Percentiles rank a stretch among this genome's conserved stretches.
Evolutionary conservation across 2,797 vertebrate genomes (phyloP).

Genomic region (Sebastiscus tertius): DNA sequence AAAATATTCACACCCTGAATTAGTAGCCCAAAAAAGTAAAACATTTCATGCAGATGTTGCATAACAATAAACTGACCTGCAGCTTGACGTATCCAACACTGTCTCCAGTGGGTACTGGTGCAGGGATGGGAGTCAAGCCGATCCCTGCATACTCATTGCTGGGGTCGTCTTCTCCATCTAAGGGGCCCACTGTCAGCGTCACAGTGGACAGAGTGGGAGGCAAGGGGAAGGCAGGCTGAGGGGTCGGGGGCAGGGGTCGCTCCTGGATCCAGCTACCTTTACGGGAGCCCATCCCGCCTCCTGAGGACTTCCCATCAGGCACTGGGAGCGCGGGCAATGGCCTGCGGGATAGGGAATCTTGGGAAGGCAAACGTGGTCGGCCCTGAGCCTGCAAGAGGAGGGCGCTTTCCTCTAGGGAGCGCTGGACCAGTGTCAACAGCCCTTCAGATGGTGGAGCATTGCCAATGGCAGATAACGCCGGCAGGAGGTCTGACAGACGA

Average conservation of each 20-base stretch:
- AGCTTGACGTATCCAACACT: slow-evolving; percentile 87
- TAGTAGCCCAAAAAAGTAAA: not conserved
- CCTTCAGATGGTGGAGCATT: slow-evolving; percentile 76
- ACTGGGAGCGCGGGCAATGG: slow-evolving; percentile 89
- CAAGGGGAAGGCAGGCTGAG: slow-evolving; percentile 81
- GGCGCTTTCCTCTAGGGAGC: slow-evolving; percentile 83
- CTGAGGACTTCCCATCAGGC: slow-evolving; percentile 79
- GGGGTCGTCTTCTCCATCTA: slow-evolving; percentile 77
- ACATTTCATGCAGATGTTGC: not conserved
- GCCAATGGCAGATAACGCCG: slow-evolving; percentile 74
- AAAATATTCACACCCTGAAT: not conserved
- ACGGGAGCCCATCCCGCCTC: slow-evolving; percentile 85
- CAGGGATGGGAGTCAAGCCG: slow-evolving; percentile 75
- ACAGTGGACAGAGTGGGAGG: slow-evolving; percentile 64
- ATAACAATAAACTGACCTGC: slow-evolving; percentile 73
- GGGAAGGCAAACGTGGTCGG: slow-evolving; percentile 89
- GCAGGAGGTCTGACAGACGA: slow-evolving; percentile 82
- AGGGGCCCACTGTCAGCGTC: slow-evolving; percentile 65
- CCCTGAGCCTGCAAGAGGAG: slow-evolving; percentile 81
- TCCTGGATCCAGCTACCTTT: slow-evolving; percentile 95
- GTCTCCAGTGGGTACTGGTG: slow-evolving; percentile 80
- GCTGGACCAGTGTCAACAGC: slow-evolving; percentile 77
- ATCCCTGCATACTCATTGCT: slow-evolving; percentile 93
- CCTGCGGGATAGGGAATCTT: slow-evolving; percentile 91
- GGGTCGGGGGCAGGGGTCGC: slow-evolving; percentile 90